Evolutionary conservation across 1,140 invertebrate species (phyloP).

Genomic region (Oscheius sp.): DNA sequence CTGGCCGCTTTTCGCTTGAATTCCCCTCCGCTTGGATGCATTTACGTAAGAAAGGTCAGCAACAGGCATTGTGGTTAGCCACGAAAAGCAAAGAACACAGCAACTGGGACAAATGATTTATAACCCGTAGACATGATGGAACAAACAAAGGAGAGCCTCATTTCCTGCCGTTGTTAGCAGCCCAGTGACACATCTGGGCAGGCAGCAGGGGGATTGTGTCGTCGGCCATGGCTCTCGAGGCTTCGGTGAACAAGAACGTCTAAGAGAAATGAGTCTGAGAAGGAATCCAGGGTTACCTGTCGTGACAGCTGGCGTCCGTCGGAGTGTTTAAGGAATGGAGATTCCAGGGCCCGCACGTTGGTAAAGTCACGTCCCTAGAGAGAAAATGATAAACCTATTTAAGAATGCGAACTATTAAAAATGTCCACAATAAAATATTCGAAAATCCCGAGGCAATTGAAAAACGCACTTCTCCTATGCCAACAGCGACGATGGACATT

Average conservation of each 20-base stretch:
- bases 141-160: neutral
- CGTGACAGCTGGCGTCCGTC: slow-evolving; percentile 2
- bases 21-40: too few relatives aligned
- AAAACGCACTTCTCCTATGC: slow-evolving; percentile 15
- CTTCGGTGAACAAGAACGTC: neutral
- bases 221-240: neutral
- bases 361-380: neutral
- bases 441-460: neutral
- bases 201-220: neutral
- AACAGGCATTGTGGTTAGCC: too few relatives aligned
- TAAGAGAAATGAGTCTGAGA: neutral
- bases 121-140: too few relatives aligned
- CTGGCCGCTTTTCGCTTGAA: too few relatives aligned
- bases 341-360: neutral
- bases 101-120: too few relatives aligned
- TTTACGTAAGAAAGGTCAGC: too few relatives aligned
- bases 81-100: too few relatives aligned
- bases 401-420: too few relatives aligned
- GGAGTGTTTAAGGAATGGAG: slow-evolving; percentile 1
- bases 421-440: too few relatives aligned
- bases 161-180: neutral
- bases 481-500: slow-evolving; percentile 21
- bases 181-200: neutral
- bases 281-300: neutral
- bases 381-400: too few relatives aligned